Evolutionary conservation across 92 coral and sea anemone genomes (phyloP).

Genomic region (Meandrina meandrites): DNA sequence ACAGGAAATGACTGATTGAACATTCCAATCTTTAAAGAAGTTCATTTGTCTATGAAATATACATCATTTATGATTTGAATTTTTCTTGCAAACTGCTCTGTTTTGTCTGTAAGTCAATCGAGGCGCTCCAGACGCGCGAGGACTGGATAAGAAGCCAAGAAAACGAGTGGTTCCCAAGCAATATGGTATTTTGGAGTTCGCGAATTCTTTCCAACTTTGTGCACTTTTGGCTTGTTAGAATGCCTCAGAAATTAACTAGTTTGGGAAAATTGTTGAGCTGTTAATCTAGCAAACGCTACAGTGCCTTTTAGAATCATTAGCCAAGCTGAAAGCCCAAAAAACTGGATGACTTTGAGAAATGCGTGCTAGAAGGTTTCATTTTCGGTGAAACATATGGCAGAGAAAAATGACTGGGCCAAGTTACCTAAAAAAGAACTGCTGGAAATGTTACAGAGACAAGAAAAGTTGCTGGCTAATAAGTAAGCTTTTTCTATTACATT

Average conservation of each 20-base stretch:
- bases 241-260: background rate
- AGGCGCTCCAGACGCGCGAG: background rate
- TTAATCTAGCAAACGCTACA: background rate
- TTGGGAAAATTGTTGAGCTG: background rate
- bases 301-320: background rate
- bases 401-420: slow-evolving; percentile 61
- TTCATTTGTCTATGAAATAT: background rate
- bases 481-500: slow-evolving; percentile 16
- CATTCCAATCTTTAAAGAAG: background rate
- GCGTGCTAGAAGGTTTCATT: background rate
- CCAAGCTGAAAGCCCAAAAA: no score
- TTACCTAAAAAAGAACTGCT: slow-evolving; percentile 70
- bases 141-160: background rate
- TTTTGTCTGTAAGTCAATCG: slow-evolving; percentile 21
- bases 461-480: slow-evolving; percentile 68
- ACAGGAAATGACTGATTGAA: background rate
- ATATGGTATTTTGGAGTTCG: slow-evolving; percentile 28
- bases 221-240: background rate
- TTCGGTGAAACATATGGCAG: slow-evolving; percentile 52
- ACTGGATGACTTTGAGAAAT: background rate
- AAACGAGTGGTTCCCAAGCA: slow-evolving; percentile 54
- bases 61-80: background rate
- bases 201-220: background rate
- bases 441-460: slow-evolving; percentile 79
- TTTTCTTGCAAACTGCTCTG: background rate